Conservation (phyloP, 64 coral and sea anemone genomes). For the Montipora capricornis region DNA sequence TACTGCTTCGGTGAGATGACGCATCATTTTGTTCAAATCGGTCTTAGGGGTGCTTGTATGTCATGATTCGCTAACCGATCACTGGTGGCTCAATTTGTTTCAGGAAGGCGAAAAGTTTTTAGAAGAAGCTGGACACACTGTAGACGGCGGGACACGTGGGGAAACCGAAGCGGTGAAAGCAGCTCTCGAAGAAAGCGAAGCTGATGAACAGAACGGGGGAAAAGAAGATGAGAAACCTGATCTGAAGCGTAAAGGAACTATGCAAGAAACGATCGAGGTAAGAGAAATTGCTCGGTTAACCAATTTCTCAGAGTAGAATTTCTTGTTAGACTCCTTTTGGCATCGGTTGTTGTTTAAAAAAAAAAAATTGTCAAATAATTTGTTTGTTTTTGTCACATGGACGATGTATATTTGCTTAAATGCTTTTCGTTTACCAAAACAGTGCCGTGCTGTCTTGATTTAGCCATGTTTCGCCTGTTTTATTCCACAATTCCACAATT, state of each 20-base stretch:
- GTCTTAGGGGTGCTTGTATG: neutral
- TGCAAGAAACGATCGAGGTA: conserved; percentile 94
- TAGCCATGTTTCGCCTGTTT: neutral
- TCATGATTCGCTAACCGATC: neutral
- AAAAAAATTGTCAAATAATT: neutral
- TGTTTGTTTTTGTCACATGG: conserved; percentile 50
- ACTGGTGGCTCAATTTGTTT: neutral
- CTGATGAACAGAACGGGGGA: conserved; percentile 72
- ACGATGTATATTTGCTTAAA: neutral
- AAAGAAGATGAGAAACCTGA: conserved; percentile 91
- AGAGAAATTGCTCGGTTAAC: neutral
- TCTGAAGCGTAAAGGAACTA: conserved; percentile 90
- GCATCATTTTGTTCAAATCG: neutral
- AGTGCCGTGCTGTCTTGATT: neutral
- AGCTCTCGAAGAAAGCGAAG: conserved; percentile 86
- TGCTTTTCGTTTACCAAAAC: neutral
- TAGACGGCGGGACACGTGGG: conserved; percentile 87
- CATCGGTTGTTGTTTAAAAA: neutral
- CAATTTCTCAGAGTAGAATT: neutral
- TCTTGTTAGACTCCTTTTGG: neutral
- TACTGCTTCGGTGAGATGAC: conserved; percentile 85
- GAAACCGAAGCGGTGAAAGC: conserved; percentile 90
- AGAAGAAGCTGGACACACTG: conserved; percentile 58
- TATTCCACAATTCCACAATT: neutral
- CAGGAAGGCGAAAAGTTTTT: conserved; percentile 92